Evolutionary conservation across 2,888 invertebrate species (phyloP).

Genomic region (Elgonia sp.): DNA sequence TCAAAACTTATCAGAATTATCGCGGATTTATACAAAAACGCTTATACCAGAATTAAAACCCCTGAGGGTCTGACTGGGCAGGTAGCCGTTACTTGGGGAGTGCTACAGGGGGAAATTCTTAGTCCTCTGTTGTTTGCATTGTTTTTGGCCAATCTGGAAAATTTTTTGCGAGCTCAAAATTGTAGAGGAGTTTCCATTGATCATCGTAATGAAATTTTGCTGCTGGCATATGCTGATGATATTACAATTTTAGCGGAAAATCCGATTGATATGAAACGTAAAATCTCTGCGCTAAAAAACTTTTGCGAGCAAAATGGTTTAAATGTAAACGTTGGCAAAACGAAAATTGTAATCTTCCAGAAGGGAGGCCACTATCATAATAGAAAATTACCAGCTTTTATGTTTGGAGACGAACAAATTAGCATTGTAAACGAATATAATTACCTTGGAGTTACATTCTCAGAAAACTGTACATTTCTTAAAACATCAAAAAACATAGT

Average conservation of each 20-base stretch:
- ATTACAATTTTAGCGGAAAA: background rate
- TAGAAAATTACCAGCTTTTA: no score
- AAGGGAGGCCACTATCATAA: no score
- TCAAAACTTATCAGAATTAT: background rate
- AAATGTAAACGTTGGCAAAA: background rate
- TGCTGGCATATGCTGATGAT: constrained; percentile 24
- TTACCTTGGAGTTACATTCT: no score
- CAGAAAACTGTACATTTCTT: no score
- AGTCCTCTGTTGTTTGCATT: constrained; percentile 5
- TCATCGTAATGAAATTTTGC: background rate
- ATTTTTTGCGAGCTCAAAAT: background rate
- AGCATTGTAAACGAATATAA: no score
- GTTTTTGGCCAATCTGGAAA: background rate
- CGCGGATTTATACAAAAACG: background rate
- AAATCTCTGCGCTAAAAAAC: background rate
- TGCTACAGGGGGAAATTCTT: constrained; percentile 10
- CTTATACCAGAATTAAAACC: background rate
- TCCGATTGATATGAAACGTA: background rate
- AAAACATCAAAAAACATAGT: no score
- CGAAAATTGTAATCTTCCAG: constrained; percentile 3
- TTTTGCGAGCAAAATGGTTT: background rate
- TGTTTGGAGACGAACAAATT: no score
- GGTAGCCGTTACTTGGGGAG: constrained; percentile 2
- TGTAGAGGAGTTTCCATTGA: background rate
- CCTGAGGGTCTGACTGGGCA: background rate